These are phyloP conservation scores for Vandiemenella viatica DNA, from an alignment of 2,888 invertebrate genomes.

Conservation along the genomic window DNA sequence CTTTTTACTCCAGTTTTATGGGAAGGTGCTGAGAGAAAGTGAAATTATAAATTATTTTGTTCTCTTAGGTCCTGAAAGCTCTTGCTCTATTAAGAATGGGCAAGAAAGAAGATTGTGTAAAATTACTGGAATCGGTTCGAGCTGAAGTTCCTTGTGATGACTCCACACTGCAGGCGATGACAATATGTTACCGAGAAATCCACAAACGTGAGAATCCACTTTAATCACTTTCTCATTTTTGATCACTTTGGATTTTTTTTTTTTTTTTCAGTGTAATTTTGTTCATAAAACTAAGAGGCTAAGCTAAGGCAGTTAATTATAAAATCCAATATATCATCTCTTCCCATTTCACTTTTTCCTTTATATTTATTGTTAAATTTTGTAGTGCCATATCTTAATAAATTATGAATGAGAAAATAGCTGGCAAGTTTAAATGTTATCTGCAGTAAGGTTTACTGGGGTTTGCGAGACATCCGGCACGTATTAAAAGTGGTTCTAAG, in stretches of 20 bases:
- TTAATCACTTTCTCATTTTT: background rate
- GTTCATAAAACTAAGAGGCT: background rate
- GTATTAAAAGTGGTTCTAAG: too few species aligned
- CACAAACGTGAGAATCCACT: constrained; percentile 57
- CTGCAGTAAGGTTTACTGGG: too few species aligned
- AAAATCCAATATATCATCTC: too few species aligned
- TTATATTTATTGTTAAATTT: too few species aligned
- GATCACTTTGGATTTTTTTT: background rate
- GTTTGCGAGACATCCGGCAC: too few species aligned
- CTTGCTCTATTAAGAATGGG: constrained; percentile 80
- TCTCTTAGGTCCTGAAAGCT: constrained; percentile 63
- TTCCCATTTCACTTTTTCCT: too few species aligned
- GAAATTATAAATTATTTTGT: too few species aligned
- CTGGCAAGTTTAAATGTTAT: too few species aligned
- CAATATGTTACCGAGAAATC: constrained; percentile 85
- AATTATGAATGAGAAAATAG: too few species aligned
- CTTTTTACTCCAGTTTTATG: background rate
- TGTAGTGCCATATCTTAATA: too few species aligned
- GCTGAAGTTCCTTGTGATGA: constrained; percentile 77
- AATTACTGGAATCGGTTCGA: constrained; percentile 60
- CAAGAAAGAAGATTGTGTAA: constrained; percentile 61
- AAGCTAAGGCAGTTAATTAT: too few species aligned
- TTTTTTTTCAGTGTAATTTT: background rate
- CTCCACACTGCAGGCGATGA: constrained; percentile 85
- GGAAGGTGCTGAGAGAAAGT: too few species aligned